phyloP scores from a whole-genome alignment of 2,888 invertebrate genomes.

The Sycophila texana region DNA sequence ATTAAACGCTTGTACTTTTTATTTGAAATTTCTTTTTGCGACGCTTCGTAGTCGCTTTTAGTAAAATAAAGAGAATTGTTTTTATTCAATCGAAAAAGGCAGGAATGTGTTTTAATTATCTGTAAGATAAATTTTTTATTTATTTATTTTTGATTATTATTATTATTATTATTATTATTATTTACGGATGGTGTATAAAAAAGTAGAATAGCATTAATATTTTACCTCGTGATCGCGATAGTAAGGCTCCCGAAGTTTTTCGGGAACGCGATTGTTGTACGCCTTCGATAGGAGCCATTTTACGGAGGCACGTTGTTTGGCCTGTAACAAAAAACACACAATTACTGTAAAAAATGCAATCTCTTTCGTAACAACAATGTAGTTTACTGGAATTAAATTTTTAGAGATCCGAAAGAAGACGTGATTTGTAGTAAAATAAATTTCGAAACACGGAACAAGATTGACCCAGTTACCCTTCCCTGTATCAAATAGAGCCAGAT shows the following conservation, averaged over 20 bases:
- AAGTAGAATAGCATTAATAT: slow-evolving; percentile 1
- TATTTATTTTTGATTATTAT: too few species aligned
- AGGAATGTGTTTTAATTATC: too few species aligned
- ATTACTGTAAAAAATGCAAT: background rate
- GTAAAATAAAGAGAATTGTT: background rate
- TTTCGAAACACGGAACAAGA: background rate
- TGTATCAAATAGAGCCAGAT: slow-evolving; percentile 12
- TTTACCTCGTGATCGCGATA: slow-evolving; percentile 94
- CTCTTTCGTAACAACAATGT: slow-evolving; percentile 58
- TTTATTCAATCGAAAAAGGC: slow-evolving; percentile 1
- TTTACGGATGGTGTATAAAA: slow-evolving; percentile 8
- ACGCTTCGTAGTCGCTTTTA: too few species aligned
- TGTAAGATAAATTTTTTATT: too few species aligned
- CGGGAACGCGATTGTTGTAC: slow-evolving; percentile 95
- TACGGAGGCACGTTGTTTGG: slow-evolving; percentile 95
- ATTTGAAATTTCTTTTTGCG: too few species aligned
- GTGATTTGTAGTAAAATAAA: too few species aligned
- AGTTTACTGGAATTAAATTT: slow-evolving; percentile 10
- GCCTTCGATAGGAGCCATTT: slow-evolving; percentile 98
- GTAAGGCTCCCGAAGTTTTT: slow-evolving; percentile 94
- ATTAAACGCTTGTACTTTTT: slow-evolving; percentile 19
- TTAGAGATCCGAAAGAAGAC: background rate
- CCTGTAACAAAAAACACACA: slow-evolving; percentile 82
- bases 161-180: too few species aligned
- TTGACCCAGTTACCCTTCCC: slow-evolving; percentile 31